A percentile compares a stretch with the other conserved stretches of the same genome.
These are phyloP conservation scores for Mixornis gularis DNA, from an alignment of 2,113 vertebrate species.

Conservation along the genomic window DNA sequence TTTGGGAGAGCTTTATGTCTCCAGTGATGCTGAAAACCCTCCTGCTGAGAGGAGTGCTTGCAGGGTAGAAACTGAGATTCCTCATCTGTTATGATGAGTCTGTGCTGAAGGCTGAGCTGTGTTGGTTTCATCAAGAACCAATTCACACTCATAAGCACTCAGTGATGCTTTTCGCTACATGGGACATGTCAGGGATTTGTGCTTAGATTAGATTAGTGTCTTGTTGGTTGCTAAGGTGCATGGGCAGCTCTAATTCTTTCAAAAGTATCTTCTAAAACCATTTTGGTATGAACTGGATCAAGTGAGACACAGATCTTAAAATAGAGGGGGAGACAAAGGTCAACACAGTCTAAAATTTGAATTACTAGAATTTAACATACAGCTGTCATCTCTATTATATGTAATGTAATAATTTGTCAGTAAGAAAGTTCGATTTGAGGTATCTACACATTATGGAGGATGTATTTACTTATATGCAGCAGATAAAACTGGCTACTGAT, in stretches of 20 bases:
- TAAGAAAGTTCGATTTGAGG: not conserved
- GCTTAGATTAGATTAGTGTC: not conserved
- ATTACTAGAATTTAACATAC: not conserved
- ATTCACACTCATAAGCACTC: not conserved
- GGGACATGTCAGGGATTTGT: not conserved
- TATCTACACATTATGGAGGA: not conserved
- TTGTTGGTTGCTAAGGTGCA: not conserved
- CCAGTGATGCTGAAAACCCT: not conserved
- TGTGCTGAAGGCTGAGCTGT: not conserved
- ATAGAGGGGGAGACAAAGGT: not conserved
- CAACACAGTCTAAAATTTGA: not conserved
- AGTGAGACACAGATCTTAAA: not conserved
- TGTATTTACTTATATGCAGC: not conserved
- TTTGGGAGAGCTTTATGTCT: not conserved
- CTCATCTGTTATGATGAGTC: not conserved
- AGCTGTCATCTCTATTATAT: not conserved
- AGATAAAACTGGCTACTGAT: not conserved
- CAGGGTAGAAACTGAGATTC: not conserved
- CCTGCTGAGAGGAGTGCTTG: not conserved
- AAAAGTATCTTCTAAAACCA: not conserved
- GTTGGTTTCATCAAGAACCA: not conserved
- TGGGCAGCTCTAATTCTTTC: not conserved
- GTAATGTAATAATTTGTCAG: not conserved
- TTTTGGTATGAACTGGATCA: not conserved
- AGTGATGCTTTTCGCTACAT: fast-evolving